Percentiles rank a stretch among this genome's conserved stretches.
These are phyloP conservation scores for Coenobita brevimanus DNA, from an alignment of 1,140 invertebrate genomes.

Conservation along the genomic window DNA sequence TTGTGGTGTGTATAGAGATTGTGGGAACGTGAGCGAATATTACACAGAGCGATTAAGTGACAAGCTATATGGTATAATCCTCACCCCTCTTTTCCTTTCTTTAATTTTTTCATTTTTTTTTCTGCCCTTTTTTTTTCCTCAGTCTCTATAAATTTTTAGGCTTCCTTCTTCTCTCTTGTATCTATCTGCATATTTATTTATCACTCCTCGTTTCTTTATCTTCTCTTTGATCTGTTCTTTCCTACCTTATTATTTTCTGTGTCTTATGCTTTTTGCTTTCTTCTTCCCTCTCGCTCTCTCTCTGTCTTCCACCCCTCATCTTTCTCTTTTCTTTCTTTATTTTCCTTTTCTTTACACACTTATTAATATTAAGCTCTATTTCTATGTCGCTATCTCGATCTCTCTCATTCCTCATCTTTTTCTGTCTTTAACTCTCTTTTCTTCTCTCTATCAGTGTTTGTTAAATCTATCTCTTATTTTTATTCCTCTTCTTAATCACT, in stretches of 20 bases:
- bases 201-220: neutral
- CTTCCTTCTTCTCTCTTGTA: neutral
- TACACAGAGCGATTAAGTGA: too few species aligned
- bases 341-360: neutral
- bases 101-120: neutral
- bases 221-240: neutral
- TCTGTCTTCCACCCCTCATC: neutral
- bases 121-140: constrained; percentile 6
- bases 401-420: neutral
- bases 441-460: neutral
- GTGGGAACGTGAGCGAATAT: too few species aligned
- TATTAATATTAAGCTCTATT: neutral
- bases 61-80: neutral
- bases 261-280: neutral
- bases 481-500: neutral
- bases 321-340: neutral
- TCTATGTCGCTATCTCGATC: neutral
- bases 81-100: neutral
- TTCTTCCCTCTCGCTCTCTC: neutral
- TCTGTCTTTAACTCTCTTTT: neutral
- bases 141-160: neutral
- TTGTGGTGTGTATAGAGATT: too few species aligned
- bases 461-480: neutral
- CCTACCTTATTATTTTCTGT: neutral
- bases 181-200: neutral